Conservation (phyloP, 2,797 vertebrate genomes). For the Tiaroga cobitis region DNA sequence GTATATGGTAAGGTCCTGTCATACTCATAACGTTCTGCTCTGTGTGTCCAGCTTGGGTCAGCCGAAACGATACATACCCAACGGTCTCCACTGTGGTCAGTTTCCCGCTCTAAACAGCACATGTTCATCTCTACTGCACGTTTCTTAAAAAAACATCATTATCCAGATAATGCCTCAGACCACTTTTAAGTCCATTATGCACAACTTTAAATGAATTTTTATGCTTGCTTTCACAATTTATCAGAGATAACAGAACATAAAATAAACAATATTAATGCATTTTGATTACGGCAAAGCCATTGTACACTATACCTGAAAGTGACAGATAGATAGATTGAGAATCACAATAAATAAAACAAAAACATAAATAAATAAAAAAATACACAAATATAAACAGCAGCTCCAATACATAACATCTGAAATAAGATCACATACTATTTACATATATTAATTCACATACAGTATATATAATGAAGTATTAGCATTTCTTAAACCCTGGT, state of each 20-base stretch:
- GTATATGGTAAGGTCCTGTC: neutral
- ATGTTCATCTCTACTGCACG: neutral
- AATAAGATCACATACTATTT: no score
- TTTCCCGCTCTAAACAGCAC: neutral
- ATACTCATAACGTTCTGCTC: neutral
- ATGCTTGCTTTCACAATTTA: neutral
- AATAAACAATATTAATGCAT: neutral
- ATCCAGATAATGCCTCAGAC: neutral
- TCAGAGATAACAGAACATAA: neutral
- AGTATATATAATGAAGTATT: no score
- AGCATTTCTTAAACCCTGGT: no score
- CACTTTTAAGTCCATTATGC: neutral
- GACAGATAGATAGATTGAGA: neutral
- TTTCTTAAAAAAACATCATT: neutral
- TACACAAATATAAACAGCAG: no score
- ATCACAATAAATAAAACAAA: no score
- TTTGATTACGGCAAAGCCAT: neutral
- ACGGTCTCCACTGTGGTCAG: no score
- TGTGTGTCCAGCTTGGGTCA: neutral
- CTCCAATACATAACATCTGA: no score
- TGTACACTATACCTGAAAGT: neutral
- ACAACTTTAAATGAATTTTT: neutral
- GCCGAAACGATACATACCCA: neutral
- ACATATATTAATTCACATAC: no score
- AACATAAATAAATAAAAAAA: no score